These are phyloP conservation scores for Ctenosaura bakeri DNA, from an alignment of 2,797 vertebrate species.

Conservation along the genomic window DNA sequence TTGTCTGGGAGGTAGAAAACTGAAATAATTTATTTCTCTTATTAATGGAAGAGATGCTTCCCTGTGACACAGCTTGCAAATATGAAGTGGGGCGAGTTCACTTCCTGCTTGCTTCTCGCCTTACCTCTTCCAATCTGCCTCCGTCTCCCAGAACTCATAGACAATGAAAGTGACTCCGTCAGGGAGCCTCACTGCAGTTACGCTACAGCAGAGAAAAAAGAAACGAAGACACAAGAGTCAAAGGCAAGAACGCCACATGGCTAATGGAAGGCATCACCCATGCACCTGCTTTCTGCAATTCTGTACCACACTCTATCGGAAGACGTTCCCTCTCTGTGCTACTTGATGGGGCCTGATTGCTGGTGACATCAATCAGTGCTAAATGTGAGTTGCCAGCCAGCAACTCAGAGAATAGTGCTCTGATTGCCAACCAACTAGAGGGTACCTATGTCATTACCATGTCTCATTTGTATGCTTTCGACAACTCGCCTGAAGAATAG, in stretches of 20 bases:
- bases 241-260: not conserved
- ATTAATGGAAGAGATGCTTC: too few species aligned
- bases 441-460: not conserved
- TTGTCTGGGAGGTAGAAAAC: too few species aligned
- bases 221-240: not conserved
- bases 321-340: not conserved
- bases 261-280: too few species aligned
- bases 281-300: not conserved
- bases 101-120: not conserved
- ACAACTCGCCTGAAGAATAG: too few species aligned
- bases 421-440: not conserved
- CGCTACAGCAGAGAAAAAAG: conserved; percentile 75
- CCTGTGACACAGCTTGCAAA: too few species aligned
- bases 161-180: conserved; percentile 93
- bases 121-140: conserved; percentile 96
- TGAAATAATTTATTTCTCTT: too few species aligned
- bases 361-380: not conserved
- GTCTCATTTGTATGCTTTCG: not conserved
- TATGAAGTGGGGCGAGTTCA: not conserved
- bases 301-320: too few species aligned
- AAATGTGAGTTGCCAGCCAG: not conserved
- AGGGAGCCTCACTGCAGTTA: conserved; percentile 90
- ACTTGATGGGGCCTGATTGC: not conserved
- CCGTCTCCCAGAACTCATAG: conserved; percentile 97
- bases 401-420: too few species aligned